Evolutionary conservation across 2,888 invertebrate genomes (phyloP).

Genomic region (Sinhomidia bicolor): DNA sequence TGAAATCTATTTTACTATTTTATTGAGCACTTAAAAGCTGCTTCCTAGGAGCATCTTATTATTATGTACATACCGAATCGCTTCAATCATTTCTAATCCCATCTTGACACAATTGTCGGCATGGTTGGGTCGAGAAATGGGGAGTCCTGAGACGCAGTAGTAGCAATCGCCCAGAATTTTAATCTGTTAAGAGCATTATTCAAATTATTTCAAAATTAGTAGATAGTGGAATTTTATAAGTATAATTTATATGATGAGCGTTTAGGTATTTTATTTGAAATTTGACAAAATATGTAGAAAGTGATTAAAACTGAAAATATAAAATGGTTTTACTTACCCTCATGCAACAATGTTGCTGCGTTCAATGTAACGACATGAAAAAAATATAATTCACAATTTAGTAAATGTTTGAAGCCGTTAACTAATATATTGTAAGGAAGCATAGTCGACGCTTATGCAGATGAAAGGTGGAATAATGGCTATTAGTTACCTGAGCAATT

Average conservation of each 20-base stretch:
- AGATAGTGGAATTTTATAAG: too few relatives aligned
- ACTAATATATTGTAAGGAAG: too few relatives aligned
- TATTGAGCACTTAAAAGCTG: too few relatives aligned
- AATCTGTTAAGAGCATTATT: conserved; percentile 91
- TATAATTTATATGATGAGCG: too few relatives aligned
- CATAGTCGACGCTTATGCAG: too few relatives aligned
- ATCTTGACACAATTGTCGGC: conserved; percentile 97
- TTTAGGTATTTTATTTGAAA: too few relatives aligned
- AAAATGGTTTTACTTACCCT: conserved; percentile 22
- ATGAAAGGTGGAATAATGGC: too few relatives aligned
- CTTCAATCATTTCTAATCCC: conserved; percentile 87
- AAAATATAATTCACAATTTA: background rate
- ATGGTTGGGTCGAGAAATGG: conserved; percentile 95
- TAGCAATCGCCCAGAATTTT: conserved; percentile 98
- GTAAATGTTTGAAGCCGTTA: too few relatives aligned
- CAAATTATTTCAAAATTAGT: too few relatives aligned
- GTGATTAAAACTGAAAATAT: background rate
- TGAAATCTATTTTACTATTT: too few relatives aligned
- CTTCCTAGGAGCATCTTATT: background rate
- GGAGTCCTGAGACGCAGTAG: conserved; percentile 96
- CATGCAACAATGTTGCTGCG: conserved; percentile 62
- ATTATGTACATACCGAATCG: background rate
- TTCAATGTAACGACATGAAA: background rate
- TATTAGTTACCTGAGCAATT: conserved; percentile 94
- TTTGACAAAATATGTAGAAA: too few relatives aligned